Percentiles rank a stretch among this genome's conserved stretches.
Evolutionary conservation across 2,888 invertebrate genomes (phyloP).

Genomic region (Eugnorisma glareosa): DNA sequence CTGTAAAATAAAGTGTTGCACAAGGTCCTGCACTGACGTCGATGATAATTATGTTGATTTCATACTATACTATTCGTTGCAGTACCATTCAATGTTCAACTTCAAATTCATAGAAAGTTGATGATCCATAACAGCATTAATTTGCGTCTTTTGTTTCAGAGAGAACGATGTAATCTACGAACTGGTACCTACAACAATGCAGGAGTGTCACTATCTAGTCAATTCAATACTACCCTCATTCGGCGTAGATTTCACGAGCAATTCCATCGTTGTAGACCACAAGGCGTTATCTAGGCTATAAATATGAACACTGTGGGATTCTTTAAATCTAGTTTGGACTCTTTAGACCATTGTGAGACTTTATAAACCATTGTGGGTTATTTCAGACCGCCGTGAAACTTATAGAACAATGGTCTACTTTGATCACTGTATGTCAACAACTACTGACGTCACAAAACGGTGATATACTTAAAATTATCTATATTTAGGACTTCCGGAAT

Average conservation of each 20-base stretch:
- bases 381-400: not conserved
- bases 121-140: not conserved
- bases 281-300: constrained; percentile 73
- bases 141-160: constrained; percentile 69
- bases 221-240: constrained; percentile 76
- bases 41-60: too few species aligned
- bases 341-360: not conserved
- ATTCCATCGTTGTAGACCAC: constrained; percentile 77
- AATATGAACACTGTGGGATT: not conserved
- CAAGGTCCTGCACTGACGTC: too few species aligned
- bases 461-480: constrained; percentile 33
- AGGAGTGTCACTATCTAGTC: constrained; percentile 74
- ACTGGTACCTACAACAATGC: constrained; percentile 71
- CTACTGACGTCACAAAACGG: not conserved
- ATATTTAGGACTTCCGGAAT: not conserved
- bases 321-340: not conserved
- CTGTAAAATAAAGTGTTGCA: too few species aligned
- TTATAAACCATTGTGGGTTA: not conserved
- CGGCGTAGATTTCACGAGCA: constrained; percentile 74
- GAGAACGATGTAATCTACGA: constrained; percentile 74
- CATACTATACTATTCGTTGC: too few species aligned
- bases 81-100: not conserved
- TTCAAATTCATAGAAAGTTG: not conserved
- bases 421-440: too few species aligned
- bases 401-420: not conserved